Evolutionary conservation across 2,888 invertebrate species (phyloP).

Genomic region (Crocallis elinguaria): DNA sequence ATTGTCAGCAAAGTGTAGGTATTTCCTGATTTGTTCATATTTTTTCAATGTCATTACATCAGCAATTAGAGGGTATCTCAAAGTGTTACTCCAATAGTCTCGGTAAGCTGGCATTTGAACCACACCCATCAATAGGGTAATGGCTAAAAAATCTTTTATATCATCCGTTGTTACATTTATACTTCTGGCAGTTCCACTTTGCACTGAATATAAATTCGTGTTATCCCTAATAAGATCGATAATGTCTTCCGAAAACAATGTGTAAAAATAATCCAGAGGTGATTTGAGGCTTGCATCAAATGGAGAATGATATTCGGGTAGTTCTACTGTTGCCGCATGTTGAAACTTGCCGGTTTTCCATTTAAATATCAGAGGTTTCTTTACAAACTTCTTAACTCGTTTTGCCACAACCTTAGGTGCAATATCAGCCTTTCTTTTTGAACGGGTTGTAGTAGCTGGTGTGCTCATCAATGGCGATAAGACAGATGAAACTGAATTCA

Average conservation of each 20-base stretch:
- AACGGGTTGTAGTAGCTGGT: neutral
- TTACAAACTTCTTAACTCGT: too few species aligned
- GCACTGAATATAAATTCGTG: too few species aligned
- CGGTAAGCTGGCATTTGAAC: neutral
- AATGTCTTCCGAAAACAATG: too few species aligned
- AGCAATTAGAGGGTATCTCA: slow-evolving; percentile 1
- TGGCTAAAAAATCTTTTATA: neutral
- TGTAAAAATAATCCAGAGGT: too few species aligned
- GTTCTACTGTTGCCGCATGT: too few species aligned
- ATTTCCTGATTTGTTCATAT: neutral
- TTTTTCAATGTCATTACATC: slow-evolving; percentile 1
- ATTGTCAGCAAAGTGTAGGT: slow-evolving; percentile 2
- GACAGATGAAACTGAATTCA: too few species aligned
- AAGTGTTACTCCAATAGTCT: neutral
- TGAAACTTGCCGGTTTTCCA: too few species aligned
- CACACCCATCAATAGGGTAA: neutral
- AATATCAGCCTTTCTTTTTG: slow-evolving; percentile 1
- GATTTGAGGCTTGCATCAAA: too few species aligned
- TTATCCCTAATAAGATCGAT: too few species aligned
- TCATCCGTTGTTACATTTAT: slow-evolving; percentile 1
- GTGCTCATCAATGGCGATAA: neutral
- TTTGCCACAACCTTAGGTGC: slow-evolving; percentile 11
- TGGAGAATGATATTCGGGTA: too few species aligned
- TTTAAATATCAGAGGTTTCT: too few species aligned
- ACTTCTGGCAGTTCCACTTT: too few species aligned